Evolutionary conservation across 2,888 invertebrate species (phyloP).

Genomic region (Odiellus spinosus): DNA sequence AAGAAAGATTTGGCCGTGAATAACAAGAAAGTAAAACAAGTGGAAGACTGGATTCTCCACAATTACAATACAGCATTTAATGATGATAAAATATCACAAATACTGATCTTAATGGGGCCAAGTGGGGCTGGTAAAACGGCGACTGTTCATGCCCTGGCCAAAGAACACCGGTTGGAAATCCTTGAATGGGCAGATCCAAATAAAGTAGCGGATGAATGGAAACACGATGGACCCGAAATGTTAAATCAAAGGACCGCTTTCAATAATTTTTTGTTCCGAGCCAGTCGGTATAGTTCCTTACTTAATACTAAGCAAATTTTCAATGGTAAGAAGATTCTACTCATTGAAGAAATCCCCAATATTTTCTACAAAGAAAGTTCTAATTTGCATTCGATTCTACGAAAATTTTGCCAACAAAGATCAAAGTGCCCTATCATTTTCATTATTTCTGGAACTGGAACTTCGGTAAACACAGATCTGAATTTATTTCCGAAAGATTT

Average conservation of each 20-base stretch:
- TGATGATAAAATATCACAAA: neutral
- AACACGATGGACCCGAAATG: conserved; percentile 7
- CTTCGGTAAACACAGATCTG: conserved; percentile 25
- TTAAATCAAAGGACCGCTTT: conserved; percentile 49
- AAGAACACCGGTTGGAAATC: conserved; percentile 42
- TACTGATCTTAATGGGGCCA: conserved; percentile 61
- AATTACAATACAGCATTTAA: neutral
- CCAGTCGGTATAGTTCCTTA: conserved; percentile 48
- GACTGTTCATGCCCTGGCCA: conserved; percentile 48
- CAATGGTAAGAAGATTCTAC: too few species aligned
- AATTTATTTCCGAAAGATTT: conserved; percentile 27
- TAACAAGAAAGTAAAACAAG: conserved; percentile 13
- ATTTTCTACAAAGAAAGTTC: neutral
- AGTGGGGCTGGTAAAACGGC: conserved; percentile 71
- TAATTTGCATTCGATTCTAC: conserved; percentile 1
- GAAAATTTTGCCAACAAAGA: conserved; percentile 5
- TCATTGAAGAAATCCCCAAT: neutral
- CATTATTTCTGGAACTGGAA: conserved; percentile 33
- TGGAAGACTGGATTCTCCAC: conserved; percentile 9
- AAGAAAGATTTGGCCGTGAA: conserved; percentile 13
- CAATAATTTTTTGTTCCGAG: conserved; percentile 55
- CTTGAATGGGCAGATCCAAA: conserved; percentile 67
- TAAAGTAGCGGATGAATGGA: neutral
- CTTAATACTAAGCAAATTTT: too few species aligned
- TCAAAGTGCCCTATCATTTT: conserved; percentile 31